These are phyloP conservation scores for Acinonyx jubatus DNA, from an alignment of 2,113 vertebrate species.

Conservation along the genomic window DNA sequence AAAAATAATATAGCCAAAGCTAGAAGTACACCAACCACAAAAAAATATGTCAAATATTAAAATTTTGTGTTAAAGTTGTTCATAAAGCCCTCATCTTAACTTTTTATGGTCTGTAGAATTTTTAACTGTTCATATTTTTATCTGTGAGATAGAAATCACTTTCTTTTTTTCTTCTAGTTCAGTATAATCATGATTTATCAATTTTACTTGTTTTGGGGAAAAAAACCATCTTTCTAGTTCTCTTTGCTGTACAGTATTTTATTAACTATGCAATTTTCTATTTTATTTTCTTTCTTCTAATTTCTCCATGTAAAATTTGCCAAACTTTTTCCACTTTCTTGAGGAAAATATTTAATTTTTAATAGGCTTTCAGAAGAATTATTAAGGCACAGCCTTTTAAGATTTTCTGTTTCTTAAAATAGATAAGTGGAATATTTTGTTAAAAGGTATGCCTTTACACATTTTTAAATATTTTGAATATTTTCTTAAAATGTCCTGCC, in stretches of 20 bases:
- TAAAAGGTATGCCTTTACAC: neutral
- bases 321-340: neutral
- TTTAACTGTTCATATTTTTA: neutral
- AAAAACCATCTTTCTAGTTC: neutral
- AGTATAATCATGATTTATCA: neutral
- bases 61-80: neutral
- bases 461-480: neutral
- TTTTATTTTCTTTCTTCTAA: neutral
- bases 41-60: neutral
- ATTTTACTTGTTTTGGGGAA: neutral
- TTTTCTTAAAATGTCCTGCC: neutral
- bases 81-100: neutral
- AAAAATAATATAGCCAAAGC: neutral
- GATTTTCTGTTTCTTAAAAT: neutral
- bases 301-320: neutral
- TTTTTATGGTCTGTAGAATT: neutral
- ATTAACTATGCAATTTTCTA: neutral
- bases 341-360: neutral
- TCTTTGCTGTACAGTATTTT: neutral
- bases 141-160: neutral
- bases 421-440: neutral
- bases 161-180: neutral
- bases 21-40: neutral
- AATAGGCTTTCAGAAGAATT: neutral
- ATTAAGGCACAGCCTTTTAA: neutral